phyloP scores from a whole-genome alignment of 2,888 invertebrate species.

The Netelia virgata region DNA sequence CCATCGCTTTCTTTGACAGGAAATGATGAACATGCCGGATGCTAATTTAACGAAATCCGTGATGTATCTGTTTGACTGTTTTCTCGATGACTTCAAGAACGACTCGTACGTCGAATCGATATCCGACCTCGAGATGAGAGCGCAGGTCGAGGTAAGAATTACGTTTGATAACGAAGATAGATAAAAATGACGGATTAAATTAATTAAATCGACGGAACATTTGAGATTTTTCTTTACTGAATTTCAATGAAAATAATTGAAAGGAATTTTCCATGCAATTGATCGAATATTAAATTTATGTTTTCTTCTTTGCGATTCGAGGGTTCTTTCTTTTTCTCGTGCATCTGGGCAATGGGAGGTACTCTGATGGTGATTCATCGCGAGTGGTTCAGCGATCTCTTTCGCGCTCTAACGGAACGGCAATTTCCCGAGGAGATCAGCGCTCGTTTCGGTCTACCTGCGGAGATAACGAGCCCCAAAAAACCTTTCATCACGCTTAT shows the following conservation, averaged over 20 bases:
- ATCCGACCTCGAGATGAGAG: slow-evolving; percentile 92
- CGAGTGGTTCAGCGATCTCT: slow-evolving; percentile 90
- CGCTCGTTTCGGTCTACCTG: slow-evolving; percentile 86
- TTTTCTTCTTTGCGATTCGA: slow-evolving; percentile 79
- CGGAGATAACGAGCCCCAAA: slow-evolving; percentile 83
- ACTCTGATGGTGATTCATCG: slow-evolving; percentile 91
- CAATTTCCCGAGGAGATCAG: slow-evolving; percentile 90
- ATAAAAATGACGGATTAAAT: neutral
- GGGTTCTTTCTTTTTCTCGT: slow-evolving; percentile 96
- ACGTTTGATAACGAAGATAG: neutral
- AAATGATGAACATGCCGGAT: slow-evolving; percentile 94
- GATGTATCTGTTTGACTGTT: slow-evolving; percentile 95
- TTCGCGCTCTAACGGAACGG: slow-evolving; percentile 91
- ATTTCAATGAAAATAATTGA: too few species aligned
- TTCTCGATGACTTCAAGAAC: slow-evolving; percentile 94
- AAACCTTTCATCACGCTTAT: slow-evolving; percentile 93
- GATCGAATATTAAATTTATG: neutral
- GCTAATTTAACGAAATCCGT: slow-evolving; percentile 92
- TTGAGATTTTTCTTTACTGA: too few species aligned
- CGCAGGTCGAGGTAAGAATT: slow-evolving; percentile 91
- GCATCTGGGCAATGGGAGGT: slow-evolving; percentile 96
- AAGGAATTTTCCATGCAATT: neutral
- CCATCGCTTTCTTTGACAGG: slow-evolving; percentile 85
- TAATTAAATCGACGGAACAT: too few species aligned
- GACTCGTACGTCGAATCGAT: slow-evolving; percentile 89